Conservation (phyloP, 2,888 invertebrate genomes). For the Ypsolopha sequella region DNA sequence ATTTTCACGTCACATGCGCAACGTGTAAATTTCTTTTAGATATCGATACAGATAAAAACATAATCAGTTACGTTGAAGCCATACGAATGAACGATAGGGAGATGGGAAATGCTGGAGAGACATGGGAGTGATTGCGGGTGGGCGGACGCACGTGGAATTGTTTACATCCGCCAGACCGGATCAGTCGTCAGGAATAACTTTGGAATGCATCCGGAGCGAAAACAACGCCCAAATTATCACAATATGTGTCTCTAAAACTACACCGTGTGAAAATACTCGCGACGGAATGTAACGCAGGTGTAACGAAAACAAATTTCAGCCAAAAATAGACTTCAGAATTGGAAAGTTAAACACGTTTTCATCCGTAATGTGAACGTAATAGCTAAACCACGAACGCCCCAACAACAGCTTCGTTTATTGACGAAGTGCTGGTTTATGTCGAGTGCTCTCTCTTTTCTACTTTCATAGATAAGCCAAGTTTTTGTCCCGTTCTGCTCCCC, state of each 20-base stretch:
- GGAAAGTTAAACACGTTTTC: slow-evolving; percentile 48
- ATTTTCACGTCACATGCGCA: slow-evolving; percentile 57
- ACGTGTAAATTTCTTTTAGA: slow-evolving; percentile 29
- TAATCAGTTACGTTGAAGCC: not conserved
- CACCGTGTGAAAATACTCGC: slow-evolving; percentile 1
- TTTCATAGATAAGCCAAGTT: slow-evolving; percentile 30
- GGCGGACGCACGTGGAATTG: slow-evolving; percentile 43
- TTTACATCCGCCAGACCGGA: slow-evolving; percentile 43
- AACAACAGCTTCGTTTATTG: slow-evolving; percentile 38
- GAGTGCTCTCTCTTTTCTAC: slow-evolving; percentile 37
- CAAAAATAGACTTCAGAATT: slow-evolving; percentile 21
- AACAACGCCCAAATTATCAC: slow-evolving; percentile 16
- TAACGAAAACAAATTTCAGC: not conserved
- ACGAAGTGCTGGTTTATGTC: slow-evolving; percentile 39
- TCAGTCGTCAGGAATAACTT: not conserved
- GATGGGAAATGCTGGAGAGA: not conserved
- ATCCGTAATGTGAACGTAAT: slow-evolving; percentile 29
- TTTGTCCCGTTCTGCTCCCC: slow-evolving; percentile 58
- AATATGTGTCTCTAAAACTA: not conserved
- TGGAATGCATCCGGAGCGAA: slow-evolving; percentile 22
- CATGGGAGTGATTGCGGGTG: slow-evolving; percentile 5
- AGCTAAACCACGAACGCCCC: slow-evolving; percentile 44
- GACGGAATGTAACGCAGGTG: not conserved
- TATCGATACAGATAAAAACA: not conserved
- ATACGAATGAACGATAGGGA: not conserved